Base-by-base conservation (phyloP, 2,888 invertebrate species). In the Ophioninae sp. region DNA sequence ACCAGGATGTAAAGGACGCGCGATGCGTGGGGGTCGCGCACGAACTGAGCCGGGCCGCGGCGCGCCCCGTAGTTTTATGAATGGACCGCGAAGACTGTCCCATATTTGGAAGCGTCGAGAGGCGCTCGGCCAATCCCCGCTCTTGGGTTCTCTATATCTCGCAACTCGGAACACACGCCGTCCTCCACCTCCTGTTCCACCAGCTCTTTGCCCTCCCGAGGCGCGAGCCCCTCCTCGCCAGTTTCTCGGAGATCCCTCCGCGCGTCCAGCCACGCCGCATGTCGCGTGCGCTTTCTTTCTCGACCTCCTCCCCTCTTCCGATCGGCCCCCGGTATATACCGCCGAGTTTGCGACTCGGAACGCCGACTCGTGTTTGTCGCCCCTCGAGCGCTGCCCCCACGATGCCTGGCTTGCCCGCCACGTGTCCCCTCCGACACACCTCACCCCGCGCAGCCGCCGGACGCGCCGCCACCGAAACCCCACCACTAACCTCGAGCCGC, bases 51-150 rank as follows among this genome's bases (percentile, higher is more conserved):
- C 89, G 90, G 90, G 90, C 94, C 94, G 93, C 95, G 93, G 95
- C 95, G 95, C 95, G 95, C 94, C 94, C 93, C 94, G 94, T 95
- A 95, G 95, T 96, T 96, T 96, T 96, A 96, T 96, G 96, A 96
- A 96, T 96, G 96, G 95, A 96, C 94, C 93, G 94, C 94, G 93
- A 94, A 92, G 92, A 91, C 95, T 96, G 96, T 96, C 95, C 96
- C 96, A 96, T 96, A 96, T 96, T 96, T 96, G 96, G 96, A 95
- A 96, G 95, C 95, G 95, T 93, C 93, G 93, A 93, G 93, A 93
- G 93, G 91, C 92, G 88, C 91, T 90, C 92, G 93, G 93, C 94
- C 94, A 94, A 95, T 94, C 91, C 93, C 92, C 92, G 92, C 90
- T 90, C 90, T 89, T 86, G 85, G 82, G 30, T 3, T 30, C 41